Evolutionary conservation across 2,888 invertebrate genomes (phyloP).

Genomic region (Nomada lathburiana): DNA sequence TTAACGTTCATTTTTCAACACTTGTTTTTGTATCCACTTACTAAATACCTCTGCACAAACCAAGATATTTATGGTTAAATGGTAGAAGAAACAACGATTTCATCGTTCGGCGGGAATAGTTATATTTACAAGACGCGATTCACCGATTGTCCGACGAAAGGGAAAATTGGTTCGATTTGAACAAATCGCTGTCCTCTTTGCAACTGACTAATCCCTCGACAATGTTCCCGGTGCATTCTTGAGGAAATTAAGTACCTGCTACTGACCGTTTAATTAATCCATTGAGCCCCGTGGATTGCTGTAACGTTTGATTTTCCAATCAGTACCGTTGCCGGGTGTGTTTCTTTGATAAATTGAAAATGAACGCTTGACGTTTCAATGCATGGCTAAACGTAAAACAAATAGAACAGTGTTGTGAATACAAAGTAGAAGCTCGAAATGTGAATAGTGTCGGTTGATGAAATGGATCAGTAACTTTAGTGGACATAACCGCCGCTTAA

Average conservation of each 20-base stretch:
- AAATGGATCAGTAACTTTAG: not conserved
- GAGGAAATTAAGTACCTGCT: not conserved
- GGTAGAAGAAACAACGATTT: not conserved
- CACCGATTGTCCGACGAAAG: not conserved
- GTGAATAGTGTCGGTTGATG: not conserved
- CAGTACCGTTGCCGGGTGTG: too few species aligned
- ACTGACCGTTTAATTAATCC: not conserved
- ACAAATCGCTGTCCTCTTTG: not conserved
- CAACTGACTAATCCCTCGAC: not conserved
- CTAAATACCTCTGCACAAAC: not conserved
- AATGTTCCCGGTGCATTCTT: not conserved
- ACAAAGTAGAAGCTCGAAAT: too few species aligned
- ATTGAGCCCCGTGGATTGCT: too few species aligned
- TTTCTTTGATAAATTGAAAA: not conserved
- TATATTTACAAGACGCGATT: not conserved
- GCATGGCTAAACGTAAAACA: not conserved
- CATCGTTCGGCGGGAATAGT: too few species aligned
- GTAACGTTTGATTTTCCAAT: not conserved
- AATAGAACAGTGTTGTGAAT: not conserved
- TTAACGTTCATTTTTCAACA: not conserved
- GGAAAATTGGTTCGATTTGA: too few species aligned
- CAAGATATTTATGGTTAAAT: not conserved
- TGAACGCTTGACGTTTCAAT: not conserved
- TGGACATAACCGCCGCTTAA: slow-evolving; percentile 10
- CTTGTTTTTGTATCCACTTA: not conserved